These are phyloP conservation scores for Euthynnus affinis DNA, from an alignment of 2,797 vertebrate genomes.

Conservation along the genomic window DNA sequence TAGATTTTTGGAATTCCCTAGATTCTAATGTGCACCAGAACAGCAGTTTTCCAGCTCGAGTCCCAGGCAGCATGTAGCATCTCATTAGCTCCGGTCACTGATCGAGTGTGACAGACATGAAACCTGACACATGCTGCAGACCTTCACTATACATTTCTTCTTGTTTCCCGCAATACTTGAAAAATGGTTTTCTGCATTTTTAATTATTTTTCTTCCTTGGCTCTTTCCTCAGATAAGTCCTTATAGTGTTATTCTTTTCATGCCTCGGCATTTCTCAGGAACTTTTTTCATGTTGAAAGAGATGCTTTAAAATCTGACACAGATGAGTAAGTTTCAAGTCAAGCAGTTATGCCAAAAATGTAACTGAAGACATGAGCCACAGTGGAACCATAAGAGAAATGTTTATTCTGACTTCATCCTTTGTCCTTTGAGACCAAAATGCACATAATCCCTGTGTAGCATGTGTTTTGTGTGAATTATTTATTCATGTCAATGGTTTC, in stretches of 20 bases:
- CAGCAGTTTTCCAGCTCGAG: constrained; percentile 76
- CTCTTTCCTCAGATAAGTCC: constrained; percentile 27
- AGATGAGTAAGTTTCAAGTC: constrained; percentile 45
- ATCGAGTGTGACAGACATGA: constrained; percentile 82
- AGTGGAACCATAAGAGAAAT: constrained; percentile 8
- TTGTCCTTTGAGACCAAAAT: constrained; percentile 27
- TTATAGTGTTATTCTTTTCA: constrained; percentile 43
- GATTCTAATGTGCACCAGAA: constrained; percentile 83
- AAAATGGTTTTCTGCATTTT: constrained; percentile 70
- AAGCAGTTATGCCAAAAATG: constrained; percentile 33
- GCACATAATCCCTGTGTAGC: not conserved
- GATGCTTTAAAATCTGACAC: constrained; percentile 46
- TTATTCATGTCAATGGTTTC: not conserved
- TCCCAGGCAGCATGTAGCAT: constrained; percentile 76
- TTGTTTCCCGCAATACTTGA: constrained; percentile 63
- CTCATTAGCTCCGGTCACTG: constrained; percentile 82
- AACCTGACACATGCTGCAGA: constrained; percentile 76
- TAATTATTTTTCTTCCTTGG: constrained; percentile 61
- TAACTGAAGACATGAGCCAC: constrained; percentile 35
- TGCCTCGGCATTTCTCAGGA: constrained; percentile 37
- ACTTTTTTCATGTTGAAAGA: constrained; percentile 45
- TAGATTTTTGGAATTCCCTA: constrained; percentile 83
- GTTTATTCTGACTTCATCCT: constrained; percentile 20
- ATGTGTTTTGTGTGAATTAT: constrained; percentile 7
- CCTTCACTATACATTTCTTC: constrained; percentile 71